Conservation (phyloP, 1,140 invertebrate species). For the Globodera rostochiensis region DNA sequence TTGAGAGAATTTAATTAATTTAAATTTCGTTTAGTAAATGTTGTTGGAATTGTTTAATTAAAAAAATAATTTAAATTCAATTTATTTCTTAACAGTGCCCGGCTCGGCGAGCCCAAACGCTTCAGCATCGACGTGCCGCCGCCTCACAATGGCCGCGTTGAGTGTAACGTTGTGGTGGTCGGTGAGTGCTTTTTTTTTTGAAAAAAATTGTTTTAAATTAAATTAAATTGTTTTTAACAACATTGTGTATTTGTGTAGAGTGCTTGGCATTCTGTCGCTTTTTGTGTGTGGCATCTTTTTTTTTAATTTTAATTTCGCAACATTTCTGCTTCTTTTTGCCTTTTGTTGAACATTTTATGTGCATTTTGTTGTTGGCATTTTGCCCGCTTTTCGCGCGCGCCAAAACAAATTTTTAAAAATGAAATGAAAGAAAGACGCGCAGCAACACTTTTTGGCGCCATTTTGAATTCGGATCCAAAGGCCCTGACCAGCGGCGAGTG, state of each 20-base stretch:
- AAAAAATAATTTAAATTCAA: neutral
- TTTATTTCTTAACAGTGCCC: slow-evolving; percentile 25
- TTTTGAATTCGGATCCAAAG: slow-evolving; percentile 33
- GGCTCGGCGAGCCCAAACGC: slow-evolving; percentile 60
- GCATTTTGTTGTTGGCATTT: slow-evolving; percentile 7
- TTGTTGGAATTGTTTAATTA: no score
- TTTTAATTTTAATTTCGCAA: neutral
- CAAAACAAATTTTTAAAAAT: neutral
- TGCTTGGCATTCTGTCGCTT: slow-evolving; percentile 29
- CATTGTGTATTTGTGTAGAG: slow-evolving; percentile 21
- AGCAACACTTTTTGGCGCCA: slow-evolving; percentile 16
- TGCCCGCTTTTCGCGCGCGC: neutral
- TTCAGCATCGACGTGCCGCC: slow-evolving; percentile 58
- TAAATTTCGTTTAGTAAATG: no score
- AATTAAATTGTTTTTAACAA: slow-evolving; percentile 31
- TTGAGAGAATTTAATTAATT: no score
- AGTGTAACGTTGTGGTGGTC: slow-evolving; percentile 67
- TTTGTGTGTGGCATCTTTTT: neutral
- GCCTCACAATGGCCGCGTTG: slow-evolving; percentile 45
- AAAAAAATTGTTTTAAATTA: neutral
- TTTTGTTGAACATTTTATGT: slow-evolving; percentile 17
- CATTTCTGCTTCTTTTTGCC: slow-evolving; percentile 7
- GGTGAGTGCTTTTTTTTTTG: slow-evolving; percentile 58
- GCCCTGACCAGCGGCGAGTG: slow-evolving; percentile 26
- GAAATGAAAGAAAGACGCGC: neutral